phyloP scores from a whole-genome alignment of 2,113 vertebrate species.

The Sciurus niger region DNA sequence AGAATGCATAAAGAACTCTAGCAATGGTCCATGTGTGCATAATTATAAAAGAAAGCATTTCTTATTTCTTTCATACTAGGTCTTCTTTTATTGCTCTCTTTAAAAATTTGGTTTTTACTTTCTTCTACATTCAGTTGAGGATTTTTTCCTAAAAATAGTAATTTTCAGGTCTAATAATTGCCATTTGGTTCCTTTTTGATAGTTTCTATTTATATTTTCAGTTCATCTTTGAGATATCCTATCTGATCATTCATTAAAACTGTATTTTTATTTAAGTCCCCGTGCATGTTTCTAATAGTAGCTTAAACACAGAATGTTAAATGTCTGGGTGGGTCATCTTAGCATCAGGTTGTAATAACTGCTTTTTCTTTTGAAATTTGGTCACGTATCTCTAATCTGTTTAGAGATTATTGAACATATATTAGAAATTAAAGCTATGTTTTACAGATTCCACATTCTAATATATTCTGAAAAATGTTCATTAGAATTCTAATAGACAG shows the following conservation, averaged over 20 bases:
- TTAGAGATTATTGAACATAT: conserved; percentile 13
- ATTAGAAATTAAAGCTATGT: background rate
- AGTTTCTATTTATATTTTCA: background rate
- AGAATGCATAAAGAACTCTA: background rate
- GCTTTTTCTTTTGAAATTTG: background rate
- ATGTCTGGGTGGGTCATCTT: background rate
- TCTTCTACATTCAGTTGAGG: background rate
- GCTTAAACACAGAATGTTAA: background rate
- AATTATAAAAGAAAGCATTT: background rate
- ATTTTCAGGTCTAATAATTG: background rate
- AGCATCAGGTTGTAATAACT: background rate
- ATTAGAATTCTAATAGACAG: background rate
- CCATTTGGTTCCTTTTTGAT: background rate
- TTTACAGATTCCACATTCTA: background rate
- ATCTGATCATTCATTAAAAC: background rate
- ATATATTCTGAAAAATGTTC: background rate
- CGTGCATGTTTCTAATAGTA: background rate
- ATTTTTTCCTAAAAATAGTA: background rate
- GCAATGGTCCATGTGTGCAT: background rate
- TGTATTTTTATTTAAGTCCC: background rate
- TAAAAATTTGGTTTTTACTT: background rate
- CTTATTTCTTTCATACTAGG: background rate
- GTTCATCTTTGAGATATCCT: background rate
- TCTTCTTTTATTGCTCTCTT: background rate
- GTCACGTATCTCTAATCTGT: background rate